Conservation (phyloP, 1,140 invertebrate genomes). For the Drosophila elegans region DNA sequence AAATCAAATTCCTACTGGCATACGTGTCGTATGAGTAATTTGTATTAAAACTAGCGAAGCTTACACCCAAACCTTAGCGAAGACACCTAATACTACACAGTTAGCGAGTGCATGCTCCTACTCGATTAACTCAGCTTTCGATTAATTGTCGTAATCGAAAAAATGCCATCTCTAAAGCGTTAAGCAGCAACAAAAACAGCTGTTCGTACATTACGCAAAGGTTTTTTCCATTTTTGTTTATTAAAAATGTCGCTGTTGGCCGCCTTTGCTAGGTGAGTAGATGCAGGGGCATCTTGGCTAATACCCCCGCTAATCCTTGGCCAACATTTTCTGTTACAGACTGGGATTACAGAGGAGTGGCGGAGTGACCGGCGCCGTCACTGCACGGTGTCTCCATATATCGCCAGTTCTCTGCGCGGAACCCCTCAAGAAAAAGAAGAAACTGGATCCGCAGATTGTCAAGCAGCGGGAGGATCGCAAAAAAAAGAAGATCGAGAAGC, state of each 20-base stretch:
- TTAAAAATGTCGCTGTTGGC: slow-evolving; percentile 65
- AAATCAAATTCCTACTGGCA: neutral
- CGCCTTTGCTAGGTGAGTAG: slow-evolving; percentile 53
- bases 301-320: too few species aligned
- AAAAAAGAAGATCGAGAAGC: slow-evolving; percentile 92
- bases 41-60: neutral
- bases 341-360: slow-evolving; percentile 44
- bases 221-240: slow-evolving; percentile 41
- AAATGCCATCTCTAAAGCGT: neutral
- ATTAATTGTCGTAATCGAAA: neutral
- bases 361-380: slow-evolving; percentile 2
- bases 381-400: slow-evolving; percentile 63
- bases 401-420: slow-evolving; percentile 86
- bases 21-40: slow-evolving; percentile 2
- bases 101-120: neutral
- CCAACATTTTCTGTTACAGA: slow-evolving; percentile 16
- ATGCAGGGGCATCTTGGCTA: too few species aligned
- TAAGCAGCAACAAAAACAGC: slow-evolving; percentile 15
- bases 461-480: slow-evolving; percentile 92
- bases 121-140: neutral
- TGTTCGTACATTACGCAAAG: slow-evolving; percentile 46
- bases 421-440: slow-evolving; percentile 95
- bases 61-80: neutral
- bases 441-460: slow-evolving; percentile 91
- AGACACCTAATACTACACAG: neutral